Evolutionary conservation across 2,797 vertebrate genomes (phyloP), one percentile per base, ranked within the genome.

Genomic region (Oryzias dopingdopingensis): DNA sequence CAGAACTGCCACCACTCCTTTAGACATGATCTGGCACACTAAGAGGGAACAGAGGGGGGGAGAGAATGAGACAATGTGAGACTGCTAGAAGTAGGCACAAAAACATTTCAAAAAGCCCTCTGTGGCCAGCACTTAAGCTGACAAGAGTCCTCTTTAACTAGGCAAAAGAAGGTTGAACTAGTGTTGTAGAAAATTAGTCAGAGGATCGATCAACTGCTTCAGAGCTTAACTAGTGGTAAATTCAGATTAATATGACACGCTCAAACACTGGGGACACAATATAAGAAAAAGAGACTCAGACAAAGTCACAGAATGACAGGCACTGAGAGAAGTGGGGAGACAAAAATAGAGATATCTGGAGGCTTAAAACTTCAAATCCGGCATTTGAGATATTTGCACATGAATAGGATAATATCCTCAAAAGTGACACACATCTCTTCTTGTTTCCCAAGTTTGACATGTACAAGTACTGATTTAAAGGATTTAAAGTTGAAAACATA

Each of bases 11-110:
- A 99, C 96, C 62, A 99, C 96, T 0, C 96, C 97, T 87, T 99
- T 99, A 26, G 95, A 96, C 84, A 99, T 94, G 74, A 99, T 99
- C 88, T 99, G 97, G 90, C 97, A 99, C 95, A 98, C 97, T 99
- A 90, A 20, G 37, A 62, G 42, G 53, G 54, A 58, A 72, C 7
- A 67, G 42, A 68, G 50, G 52, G 46, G 14, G 15, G 55, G 23
- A n/a, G n/a, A 26, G 18, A 53, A 40, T 58, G 29, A 54, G 44
- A 69, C 42, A 59, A 16, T 46, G 18, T n/a, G 17, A 63, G 43
- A 62, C 55, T 61, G 58, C 48, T 15, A 26, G 14, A 46, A 23
- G 18, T 37, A 20, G 49, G 26, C 23, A 49, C 49, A 41, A 79
- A 47, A 45, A n/a, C 20, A 22, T 22, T 49, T 29, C 59, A 57